Evolutionary conservation across 1,140 invertebrate species (phyloP), one percentile per base, ranked within the genome.

Genomic region (Drosophila pachea): DNA sequence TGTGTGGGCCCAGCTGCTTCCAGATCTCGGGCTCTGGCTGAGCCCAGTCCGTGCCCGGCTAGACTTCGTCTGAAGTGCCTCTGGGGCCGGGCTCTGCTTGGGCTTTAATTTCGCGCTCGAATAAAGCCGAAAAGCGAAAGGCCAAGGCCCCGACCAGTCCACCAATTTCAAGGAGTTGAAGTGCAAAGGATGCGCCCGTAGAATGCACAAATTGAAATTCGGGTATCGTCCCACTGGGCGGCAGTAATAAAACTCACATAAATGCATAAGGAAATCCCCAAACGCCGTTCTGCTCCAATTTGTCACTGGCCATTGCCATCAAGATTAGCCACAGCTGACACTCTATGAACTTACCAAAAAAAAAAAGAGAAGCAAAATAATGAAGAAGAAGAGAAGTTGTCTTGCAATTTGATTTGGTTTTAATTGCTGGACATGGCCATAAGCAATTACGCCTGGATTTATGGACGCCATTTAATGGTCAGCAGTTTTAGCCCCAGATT

Each of bases 51-150:
- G 29, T 38, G 32, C 16, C 48, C 16, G n/a, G 38, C 31, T 47
- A 56, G 45, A 32, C 40, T 36, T 31, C 42, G 9, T 7, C 36
- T 12, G 22, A 48, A 22, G 36, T 40, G 47, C 47, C 48, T 60
- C 29, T 32, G 9, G 58, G 33, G 14, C 29, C 16, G 38, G 58
- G 49, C 45, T 66, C 54, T 65, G 66, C 50, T 58, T 70, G 65
- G 65, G 22, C 22, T 22, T 81, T 69, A 83, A 83, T 83, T 82
- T 82, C 70, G 48, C 68, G 78, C 78, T 78, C 54, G 79, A 73
- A 67, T 75, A 83, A 78, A 83, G 75, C 84, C 78, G 72, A 83
- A 83, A 83, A 83, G 78, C 75, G 63, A 83, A 82, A 83, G 4
- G 35, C 42, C 32, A 43, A 35, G 0, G n/a, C n/a, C 7, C 7